These are phyloP conservation scores for Myripristis jacobus DNA, from an alignment of 2,797 vertebrate genomes.

Conservation along the genomic window DNA sequence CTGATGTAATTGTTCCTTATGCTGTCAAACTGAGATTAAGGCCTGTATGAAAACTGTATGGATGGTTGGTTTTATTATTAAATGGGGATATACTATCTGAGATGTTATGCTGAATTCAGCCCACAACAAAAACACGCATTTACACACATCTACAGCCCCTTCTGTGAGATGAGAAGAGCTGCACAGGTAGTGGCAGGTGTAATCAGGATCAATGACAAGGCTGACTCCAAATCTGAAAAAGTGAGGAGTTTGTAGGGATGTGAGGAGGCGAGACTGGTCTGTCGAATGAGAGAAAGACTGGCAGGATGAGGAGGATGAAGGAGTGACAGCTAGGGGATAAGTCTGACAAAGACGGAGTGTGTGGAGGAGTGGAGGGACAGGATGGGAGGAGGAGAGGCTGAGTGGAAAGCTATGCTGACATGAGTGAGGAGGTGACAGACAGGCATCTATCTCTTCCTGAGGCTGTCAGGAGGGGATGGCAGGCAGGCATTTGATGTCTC, in stretches of 20 bases:
- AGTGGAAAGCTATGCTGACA: conserved; percentile 18
- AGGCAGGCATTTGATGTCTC: background rate
- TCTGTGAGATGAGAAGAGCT: background rate
- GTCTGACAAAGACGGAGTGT: conserved; percentile 11
- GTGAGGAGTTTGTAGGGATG: conserved; percentile 1
- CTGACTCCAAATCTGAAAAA: background rate
- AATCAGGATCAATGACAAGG: conserved; percentile 7
- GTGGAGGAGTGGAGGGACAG: conserved; percentile 33
- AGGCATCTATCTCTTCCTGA: background rate
- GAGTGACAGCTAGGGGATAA: conserved; percentile 37
- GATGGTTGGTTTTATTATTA: no score
- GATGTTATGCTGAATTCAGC: no score
- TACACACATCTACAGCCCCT: background rate
- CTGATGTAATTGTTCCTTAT: no score
- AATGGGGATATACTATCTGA: no score
- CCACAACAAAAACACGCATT: background rate
- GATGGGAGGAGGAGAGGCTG: conserved; percentile 24
- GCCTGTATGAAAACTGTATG: no score
- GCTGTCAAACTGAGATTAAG: no score
- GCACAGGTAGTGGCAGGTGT: conserved; percentile 1
- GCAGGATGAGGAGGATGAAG: conserved; percentile 8
- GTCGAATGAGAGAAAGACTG: conserved; percentile 14
- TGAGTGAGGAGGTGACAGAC: conserved; percentile 7
- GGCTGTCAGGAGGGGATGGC: background rate
- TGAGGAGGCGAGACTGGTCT: background rate